These are phyloP conservation scores for Raja brachyura DNA, from an alignment of 2,113 vertebrate genomes.

Conservation along the genomic window DNA sequence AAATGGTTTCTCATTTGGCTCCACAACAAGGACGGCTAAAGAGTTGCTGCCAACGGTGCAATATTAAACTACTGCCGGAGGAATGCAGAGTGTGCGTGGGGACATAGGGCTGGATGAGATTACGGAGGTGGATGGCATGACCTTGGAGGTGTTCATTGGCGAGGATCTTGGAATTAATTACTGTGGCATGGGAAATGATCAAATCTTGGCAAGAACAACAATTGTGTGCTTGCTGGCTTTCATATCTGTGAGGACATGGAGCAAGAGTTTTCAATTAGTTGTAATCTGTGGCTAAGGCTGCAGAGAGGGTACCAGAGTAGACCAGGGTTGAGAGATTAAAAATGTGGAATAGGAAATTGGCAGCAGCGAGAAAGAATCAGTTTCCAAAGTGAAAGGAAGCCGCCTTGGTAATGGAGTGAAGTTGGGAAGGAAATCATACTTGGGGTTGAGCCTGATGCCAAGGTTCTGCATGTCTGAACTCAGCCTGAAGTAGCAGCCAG, in stretches of 20 bases:
- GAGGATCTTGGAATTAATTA: not conserved
- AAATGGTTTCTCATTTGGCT: no score
- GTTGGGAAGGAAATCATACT: conserved; percentile 14
- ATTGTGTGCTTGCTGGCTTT: not conserved
- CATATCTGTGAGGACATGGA: not conserved
- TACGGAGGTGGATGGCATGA: not conserved
- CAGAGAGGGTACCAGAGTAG: not conserved
- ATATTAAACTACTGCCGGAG: not conserved
- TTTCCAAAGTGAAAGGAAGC: conserved; percentile 12
- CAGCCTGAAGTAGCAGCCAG: not conserved
- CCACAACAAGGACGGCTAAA: not conserved
- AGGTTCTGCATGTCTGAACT: conserved; percentile 10
- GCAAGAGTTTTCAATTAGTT: not conserved
- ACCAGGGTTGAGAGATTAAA: not conserved
- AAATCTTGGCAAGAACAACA: not conserved
- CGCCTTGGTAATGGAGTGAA: not conserved
- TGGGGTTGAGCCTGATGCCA: not conserved
- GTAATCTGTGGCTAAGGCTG: not conserved
- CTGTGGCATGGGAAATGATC: not conserved
- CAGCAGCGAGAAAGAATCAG: not conserved
- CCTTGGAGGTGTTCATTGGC: not conserved
- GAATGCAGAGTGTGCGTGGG: not conserved
- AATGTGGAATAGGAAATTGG: not conserved
- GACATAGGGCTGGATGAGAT: not conserved
- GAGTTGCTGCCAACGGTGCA: not conserved